Conservation (phyloP, 92 coral and sea anemone species). For the Palythoa grandiflora region DNA sequence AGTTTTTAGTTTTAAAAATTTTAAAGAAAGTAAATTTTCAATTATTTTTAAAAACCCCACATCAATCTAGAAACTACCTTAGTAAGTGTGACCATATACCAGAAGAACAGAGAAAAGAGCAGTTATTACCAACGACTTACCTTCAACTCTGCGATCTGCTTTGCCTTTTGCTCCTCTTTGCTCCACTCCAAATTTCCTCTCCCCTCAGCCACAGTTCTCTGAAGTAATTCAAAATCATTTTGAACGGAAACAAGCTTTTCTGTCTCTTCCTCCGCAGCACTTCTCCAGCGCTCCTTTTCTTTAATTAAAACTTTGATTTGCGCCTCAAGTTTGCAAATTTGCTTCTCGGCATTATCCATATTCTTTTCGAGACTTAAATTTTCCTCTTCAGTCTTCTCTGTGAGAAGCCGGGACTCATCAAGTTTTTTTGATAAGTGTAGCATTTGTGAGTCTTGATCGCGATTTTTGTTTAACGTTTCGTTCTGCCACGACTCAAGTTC, state of each 20-base stretch:
- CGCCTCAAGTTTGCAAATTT: constrained; percentile 17
- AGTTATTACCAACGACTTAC: not conserved
- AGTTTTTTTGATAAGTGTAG: constrained; percentile 23
- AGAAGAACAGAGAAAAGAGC: too few relatives aligned
- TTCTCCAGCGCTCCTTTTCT: constrained; percentile 48
- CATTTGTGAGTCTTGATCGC: constrained; percentile 31
- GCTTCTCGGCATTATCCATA: constrained; percentile 7
- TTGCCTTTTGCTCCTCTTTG: constrained; percentile 56
- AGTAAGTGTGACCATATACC: too few relatives aligned
- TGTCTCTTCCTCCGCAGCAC: constrained; percentile 49
- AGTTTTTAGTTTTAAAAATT: too few relatives aligned
- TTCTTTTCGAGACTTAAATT: constrained; percentile 16
- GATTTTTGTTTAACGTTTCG: constrained; percentile 15
- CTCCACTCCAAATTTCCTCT: constrained; percentile 46
- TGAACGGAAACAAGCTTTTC: constrained; percentile 9
- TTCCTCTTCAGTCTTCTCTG: constrained; percentile 29
- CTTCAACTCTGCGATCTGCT: constrained; percentile 55
- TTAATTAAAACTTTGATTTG: constrained; percentile 9
- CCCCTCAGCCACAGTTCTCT: constrained; percentile 54
- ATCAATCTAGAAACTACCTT: too few relatives aligned
- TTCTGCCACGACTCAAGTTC: constrained; percentile 27
- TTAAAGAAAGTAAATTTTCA: too few relatives aligned
- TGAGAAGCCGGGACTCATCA: constrained; percentile 19
- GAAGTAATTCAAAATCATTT: constrained; percentile 27
- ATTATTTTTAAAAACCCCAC: too few relatives aligned